Conservation (phyloP, 1,140 invertebrate genomes). For the Drosophila punjabiensis region DNA sequence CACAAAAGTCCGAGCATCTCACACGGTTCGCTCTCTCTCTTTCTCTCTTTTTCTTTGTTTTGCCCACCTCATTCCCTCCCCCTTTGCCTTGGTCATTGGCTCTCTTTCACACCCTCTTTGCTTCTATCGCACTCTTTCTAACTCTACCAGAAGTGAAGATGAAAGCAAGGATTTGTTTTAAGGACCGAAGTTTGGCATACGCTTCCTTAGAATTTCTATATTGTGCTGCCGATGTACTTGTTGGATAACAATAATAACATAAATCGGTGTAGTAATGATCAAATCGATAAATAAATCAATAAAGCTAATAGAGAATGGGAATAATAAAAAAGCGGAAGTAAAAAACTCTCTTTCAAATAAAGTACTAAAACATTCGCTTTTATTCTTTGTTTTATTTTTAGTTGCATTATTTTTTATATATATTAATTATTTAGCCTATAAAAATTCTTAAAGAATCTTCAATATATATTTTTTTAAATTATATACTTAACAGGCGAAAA, state of each 20-base stretch:
- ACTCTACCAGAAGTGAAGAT: slow-evolving; percentile 16
- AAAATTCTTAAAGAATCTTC: no score
- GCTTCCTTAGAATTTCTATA: neutral
- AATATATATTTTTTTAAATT: no score
- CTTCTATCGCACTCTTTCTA: slow-evolving; percentile 13
- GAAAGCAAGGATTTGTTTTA: neutral
- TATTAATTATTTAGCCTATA: neutral
- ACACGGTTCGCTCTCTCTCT: slow-evolving; percentile 10
- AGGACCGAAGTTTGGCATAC: neutral
- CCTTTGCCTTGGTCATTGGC: neutral
- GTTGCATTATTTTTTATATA: neutral
- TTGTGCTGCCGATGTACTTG: neutral
- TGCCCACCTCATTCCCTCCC: slow-evolving; percentile 1
- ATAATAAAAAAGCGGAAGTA: no score
- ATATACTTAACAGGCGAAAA: neutral
- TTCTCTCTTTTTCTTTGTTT: neutral
- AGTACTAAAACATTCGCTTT: no score
- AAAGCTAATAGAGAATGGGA: no score
- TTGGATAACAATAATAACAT: neutral
- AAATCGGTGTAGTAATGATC: neutral
- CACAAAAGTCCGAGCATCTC: slow-evolving; percentile 27
- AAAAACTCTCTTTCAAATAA: neutral
- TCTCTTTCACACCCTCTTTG: slow-evolving; percentile 8
- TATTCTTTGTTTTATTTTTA: no score
- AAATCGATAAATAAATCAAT: neutral